Evolutionary conservation across 2,888 invertebrate species (phyloP), one percentile per base, ranked within the genome.

Genomic region (Sabatieria punctata): DNA sequence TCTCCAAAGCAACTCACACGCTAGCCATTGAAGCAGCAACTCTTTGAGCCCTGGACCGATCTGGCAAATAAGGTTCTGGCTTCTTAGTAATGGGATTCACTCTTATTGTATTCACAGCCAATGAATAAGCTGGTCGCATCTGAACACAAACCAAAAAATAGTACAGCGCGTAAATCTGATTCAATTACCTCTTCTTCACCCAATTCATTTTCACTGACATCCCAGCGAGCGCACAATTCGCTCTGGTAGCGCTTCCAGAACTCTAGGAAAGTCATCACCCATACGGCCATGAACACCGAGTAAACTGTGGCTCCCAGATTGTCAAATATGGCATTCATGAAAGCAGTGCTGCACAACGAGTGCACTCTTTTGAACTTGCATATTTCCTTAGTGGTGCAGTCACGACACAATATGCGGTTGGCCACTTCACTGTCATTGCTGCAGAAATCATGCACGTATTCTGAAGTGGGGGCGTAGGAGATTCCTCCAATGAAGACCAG

Each of bases 241-340:
- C 41, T 19, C 38, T 89, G 86, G 53, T 83, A 82, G 6, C 91
- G 74, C 66, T 88, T 85, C 93, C 93, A 93, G 50, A 89, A 69
- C 62, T 91, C 91, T 59, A 89, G 71, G 67, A 89, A 86, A 51
- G 81, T 78, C 1, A 84, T 83, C 0, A 85, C 85, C 89, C 89
- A 91, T 66, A 89, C 79, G 30, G 85, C 83, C 86, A 89, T 89
- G 63, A 89, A 85, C 53, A 84, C 81, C 1, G 89, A 84, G 65
- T 88, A 88, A 69, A 41, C 6, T 1, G 41, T 6, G 11, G 41
- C 23, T 13, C 36, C 41, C 8, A 3, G n/a, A 25, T 41, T 30
- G 46, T 46, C 46, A 22, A 46, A 46, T 4, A 46, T n/a, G 6
- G 36, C 41, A n/a, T 18, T 19, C n/a, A 45, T 2, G 13, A 15